Evolutionary conservation across 2,797 vertebrate species (phyloP).

Genomic region (Oreochromis grahami): DNA sequence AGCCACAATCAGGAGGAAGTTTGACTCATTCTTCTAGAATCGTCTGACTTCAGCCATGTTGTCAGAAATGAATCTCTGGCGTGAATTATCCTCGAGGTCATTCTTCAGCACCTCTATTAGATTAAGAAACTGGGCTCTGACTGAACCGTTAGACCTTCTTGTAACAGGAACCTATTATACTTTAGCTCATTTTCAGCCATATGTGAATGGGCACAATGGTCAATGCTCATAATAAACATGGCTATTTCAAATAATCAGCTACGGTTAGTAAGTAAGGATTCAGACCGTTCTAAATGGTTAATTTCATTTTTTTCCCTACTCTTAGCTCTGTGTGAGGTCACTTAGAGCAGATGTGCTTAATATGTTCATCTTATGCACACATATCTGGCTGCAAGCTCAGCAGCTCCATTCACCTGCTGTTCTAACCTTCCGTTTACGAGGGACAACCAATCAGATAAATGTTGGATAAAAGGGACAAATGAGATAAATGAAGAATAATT

Average conservation of each 20-base stretch:
- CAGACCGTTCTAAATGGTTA: background rate
- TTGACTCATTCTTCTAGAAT: background rate
- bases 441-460: background rate
- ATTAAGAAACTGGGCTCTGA: background rate
- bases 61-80: background rate
- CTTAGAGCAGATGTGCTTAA: background rate
- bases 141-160: background rate
- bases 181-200: background rate
- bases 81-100: background rate
- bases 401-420: background rate
- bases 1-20: background rate
- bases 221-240: background rate
- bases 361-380: background rate
- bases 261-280: background rate
- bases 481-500: background rate
- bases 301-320: background rate
- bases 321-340: background rate
- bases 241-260: background rate
- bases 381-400: background rate
- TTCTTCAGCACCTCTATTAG: background rate
- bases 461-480: background rate
- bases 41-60: background rate
- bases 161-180: background rate
- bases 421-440: background rate
- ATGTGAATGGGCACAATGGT: background rate